These are phyloP conservation scores for Amblyornis subalaris DNA, from an alignment of 2,113 vertebrate species.

Conservation along the genomic window DNA sequence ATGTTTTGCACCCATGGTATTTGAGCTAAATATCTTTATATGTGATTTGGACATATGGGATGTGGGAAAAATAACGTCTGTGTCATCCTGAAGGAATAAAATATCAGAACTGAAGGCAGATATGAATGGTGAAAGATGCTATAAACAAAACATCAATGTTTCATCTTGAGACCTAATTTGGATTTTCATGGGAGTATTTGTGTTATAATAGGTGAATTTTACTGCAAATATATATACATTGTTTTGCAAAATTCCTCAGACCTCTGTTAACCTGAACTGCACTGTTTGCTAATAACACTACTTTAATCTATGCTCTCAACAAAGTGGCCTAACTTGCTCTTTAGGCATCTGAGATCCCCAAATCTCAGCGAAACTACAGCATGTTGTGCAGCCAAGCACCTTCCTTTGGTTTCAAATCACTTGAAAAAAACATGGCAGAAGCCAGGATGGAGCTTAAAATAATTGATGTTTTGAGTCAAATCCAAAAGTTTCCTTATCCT, in stretches of 20 bases:
- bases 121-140: slow-evolving; percentile 27
- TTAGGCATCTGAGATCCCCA: background rate
- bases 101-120: slow-evolving; percentile 36
- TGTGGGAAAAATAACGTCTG: slow-evolving; percentile 47
- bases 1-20: background rate
- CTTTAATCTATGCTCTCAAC: background rate
- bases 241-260: background rate
- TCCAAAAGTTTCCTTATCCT: background rate
- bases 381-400: background rate
- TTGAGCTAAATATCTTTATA: slow-evolving; percentile 47
- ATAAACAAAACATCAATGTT: slow-evolving; percentile 25
- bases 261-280: background rate
- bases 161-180: background rate
- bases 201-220: background rate
- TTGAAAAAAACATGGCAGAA: background rate
- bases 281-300: background rate
- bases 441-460: background rate
- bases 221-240: background rate
- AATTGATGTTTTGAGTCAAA: background rate
- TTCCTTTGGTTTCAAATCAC: background rate
- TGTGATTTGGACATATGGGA: slow-evolving; percentile 46
- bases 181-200: slow-evolving; percentile 2
- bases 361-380: background rate
- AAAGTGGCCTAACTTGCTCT: background rate
- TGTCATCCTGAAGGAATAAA: slow-evolving; percentile 24